Evolutionary conservation across 2,113 vertebrate genomes (phyloP), one percentile per base, ranked within the genome.

Genomic region (Genyomyrus donnyi): DNA sequence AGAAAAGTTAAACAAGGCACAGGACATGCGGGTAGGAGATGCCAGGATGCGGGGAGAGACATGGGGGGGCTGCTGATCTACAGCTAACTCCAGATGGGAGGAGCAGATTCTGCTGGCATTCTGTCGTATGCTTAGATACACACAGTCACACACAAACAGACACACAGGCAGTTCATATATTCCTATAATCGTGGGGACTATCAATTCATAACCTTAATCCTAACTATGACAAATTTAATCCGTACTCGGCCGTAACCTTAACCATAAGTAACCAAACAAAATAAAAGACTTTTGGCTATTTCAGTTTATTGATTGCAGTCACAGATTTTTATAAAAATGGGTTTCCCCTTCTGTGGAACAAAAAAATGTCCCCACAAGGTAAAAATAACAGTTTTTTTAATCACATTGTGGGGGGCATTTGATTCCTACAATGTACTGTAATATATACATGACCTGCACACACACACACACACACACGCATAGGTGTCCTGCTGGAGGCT

Each of bases 21-120:
- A 85, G 90, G 50, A 56, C 42, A 96, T 96, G 91, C 91, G 93
- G 95, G 94, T 87, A 58, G 91, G 91, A 93, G 92, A 89, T 89
- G 92, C 92, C 90, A 49, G 90, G 52, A 58, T 5, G 39, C n/a
- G 24, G 80, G 17, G 2, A 27, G 50, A 89, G 50, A 46, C 24
- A n/a, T 15, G 21, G n/a, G 89, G 2, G 39, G 39, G 21, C 5
- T 35, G 21, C n/a, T 85, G 52, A 85, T 89, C 89, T 89, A 27
- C 52, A 5, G 39, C 24, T 62, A 46, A 85, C 58, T 89, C 39
- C 10, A 50, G 50, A 85, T 27, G 39, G 19, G 39, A 19, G 31
- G 50, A 19, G 48, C 6, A 85, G 77, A 89, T 85, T 46, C 24
- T 39, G 5, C 35, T 56, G 4, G 77, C 21, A 85, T 89, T 85